Evolutionary conservation across 2,797 vertebrate species (phyloP).

Genomic region (Apodemus agrarius): DNA sequence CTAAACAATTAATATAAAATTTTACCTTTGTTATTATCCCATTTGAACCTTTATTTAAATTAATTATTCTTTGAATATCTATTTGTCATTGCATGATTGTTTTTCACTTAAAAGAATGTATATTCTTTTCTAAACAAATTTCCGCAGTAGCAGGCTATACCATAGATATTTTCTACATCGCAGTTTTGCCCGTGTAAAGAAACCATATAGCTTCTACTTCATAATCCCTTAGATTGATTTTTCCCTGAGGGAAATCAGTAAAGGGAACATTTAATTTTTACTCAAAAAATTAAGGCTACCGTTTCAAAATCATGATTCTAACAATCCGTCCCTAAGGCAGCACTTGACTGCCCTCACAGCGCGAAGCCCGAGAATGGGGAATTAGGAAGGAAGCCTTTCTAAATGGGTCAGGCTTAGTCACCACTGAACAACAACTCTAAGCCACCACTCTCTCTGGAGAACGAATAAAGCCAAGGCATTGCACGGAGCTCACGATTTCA

Average conservation of each 20-base stretch:
- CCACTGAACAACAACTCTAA: constrained; percentile 57
- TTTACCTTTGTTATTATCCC: background rate
- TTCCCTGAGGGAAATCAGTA: constrained; percentile 27
- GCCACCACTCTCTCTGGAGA: constrained; percentile 16
- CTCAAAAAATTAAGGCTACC: constrained; percentile 10
- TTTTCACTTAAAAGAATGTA: background rate
- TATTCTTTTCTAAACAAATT: constrained; percentile 43
- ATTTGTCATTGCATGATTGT: background rate
- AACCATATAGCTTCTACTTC: background rate
- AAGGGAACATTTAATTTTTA: constrained; percentile 34
- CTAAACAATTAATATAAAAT: background rate
- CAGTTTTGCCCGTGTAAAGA: background rate
- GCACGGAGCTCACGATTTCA: background rate
- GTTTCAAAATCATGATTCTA: constrained; percentile 2
- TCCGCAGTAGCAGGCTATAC: background rate
- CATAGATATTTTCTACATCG: background rate
- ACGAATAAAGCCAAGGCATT: constrained; percentile 38
- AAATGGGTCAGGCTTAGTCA: constrained; percentile 75
- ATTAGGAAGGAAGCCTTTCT: constrained; percentile 62
- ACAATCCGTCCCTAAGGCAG: background rate
- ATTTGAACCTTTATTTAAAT: background rate
- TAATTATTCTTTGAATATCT: constrained; percentile 2
- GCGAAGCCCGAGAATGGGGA: background rate
- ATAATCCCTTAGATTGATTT: constrained; percentile 36
- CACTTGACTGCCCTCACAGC: background rate